phyloP scores from a whole-genome alignment of 1,140 invertebrate genomes.

The Ridgeia piscesae region DNA sequence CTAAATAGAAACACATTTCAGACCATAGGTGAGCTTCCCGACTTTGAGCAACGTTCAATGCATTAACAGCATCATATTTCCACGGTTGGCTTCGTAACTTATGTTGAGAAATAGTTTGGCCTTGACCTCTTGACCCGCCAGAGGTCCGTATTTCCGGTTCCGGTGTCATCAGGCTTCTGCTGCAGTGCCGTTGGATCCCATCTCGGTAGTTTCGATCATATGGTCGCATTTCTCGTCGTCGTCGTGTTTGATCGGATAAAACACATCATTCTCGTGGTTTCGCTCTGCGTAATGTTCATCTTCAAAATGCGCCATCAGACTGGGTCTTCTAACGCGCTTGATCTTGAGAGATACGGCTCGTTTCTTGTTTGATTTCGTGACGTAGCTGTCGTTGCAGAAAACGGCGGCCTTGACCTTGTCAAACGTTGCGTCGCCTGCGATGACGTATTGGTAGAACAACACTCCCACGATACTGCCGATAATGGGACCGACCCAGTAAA shows the following conservation, averaged over 20 bases:
- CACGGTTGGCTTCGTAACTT: neutral
- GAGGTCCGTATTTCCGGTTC: neutral
- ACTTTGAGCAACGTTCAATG: neutral
- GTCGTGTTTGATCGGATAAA: neutral
- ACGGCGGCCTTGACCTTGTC: neutral
- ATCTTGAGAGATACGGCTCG: neutral
- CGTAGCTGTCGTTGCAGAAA: neutral
- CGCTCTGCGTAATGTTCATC: neutral
- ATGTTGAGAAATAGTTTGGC: neutral
- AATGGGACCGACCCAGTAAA: slow-evolving; percentile 85
- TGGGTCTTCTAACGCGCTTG: neutral
- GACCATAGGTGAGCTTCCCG: neutral
- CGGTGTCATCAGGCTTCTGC: neutral
- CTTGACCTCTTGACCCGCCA: neutral
- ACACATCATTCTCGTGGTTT: neutral
- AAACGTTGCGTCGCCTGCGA: slow-evolving; percentile 10
- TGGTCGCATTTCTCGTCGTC: no score
- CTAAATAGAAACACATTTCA: neutral
- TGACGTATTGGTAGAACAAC: slow-evolving; percentile 66
- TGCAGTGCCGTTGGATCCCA: neutral
- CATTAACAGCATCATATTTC: neutral
- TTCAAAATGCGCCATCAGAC: neutral
- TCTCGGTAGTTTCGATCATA: neutral
- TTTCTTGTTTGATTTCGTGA: neutral
- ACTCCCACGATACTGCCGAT: slow-evolving; percentile 73